Conservation (phyloP, 2,113 vertebrate species). For the Psettodes erumei region DNA sequence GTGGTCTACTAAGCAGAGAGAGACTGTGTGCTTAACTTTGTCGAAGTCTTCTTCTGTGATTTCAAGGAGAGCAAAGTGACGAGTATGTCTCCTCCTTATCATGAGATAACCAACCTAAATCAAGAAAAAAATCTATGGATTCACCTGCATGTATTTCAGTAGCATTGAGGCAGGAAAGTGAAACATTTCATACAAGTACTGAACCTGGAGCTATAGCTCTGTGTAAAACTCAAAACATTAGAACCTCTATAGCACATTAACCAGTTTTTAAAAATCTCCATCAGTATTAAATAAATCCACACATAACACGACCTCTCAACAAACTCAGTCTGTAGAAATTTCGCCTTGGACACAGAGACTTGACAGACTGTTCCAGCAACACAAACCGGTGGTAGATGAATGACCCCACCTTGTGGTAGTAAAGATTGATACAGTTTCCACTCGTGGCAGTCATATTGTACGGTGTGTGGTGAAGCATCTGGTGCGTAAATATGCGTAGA, state of each 20-base stretch:
- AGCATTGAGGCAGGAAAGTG: neutral
- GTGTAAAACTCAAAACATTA: neutral
- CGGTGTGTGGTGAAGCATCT: neutral
- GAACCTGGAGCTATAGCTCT: neutral
- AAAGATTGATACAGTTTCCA: neutral
- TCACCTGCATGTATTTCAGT: neutral
- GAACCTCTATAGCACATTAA: neutral
- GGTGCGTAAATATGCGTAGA: neutral
- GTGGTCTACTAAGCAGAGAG: neutral
- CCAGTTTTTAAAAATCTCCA: neutral
- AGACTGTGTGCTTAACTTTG: neutral
- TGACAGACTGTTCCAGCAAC: neutral
- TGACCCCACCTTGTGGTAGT: constrained; percentile 40
- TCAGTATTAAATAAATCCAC: neutral
- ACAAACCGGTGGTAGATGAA: neutral
- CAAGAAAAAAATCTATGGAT: neutral
- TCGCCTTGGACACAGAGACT: neutral
- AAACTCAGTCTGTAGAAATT: neutral
- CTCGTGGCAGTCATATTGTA: too few species aligned
- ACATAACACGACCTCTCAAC: neutral
- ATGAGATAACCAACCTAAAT: neutral
- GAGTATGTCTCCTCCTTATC: neutral
- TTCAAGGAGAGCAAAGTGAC: neutral
- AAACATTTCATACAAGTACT: neutral
- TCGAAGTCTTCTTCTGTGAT: neutral